Conservation (phyloP, 1,140 invertebrate species). For the Cydia strobilella region DNA sequence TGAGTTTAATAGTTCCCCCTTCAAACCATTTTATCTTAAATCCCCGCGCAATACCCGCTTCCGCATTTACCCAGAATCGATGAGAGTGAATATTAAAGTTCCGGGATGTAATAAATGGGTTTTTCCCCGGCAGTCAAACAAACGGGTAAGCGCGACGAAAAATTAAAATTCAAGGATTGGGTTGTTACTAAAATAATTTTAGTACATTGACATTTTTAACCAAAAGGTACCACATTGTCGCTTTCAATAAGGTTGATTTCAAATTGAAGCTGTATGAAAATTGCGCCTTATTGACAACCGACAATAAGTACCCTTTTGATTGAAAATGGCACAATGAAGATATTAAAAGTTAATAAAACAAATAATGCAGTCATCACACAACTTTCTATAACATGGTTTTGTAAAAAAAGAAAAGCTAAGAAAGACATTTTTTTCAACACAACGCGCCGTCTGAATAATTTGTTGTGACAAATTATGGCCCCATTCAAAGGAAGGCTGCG, state of each 20-base stretch:
- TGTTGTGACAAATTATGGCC: slow-evolving; percentile 55
- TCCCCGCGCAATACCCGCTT: slow-evolving; percentile 15
- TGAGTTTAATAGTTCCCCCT: slow-evolving; percentile 32
- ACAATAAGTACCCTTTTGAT: too few relatives aligned
- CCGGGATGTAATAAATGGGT: slow-evolving; percentile 7
- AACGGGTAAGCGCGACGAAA: neutral
- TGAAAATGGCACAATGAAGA: too few relatives aligned
- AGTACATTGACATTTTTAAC: too few relatives aligned
- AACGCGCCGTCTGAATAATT: slow-evolving; percentile 53
- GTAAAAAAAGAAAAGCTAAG: slow-evolving; percentile 34
- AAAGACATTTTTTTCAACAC: slow-evolving; percentile 50
- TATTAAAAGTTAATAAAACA: neutral
- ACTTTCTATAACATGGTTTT: slow-evolving; percentile 9
- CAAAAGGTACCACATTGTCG: too few relatives aligned
- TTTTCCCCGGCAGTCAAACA: neutral
- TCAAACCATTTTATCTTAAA: slow-evolving; percentile 31
- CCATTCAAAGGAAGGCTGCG: slow-evolving; percentile 53
- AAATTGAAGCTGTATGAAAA: too few relatives aligned
- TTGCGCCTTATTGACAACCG: too few relatives aligned
- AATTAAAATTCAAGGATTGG: slow-evolving; percentile 16
- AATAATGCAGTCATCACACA: neutral
- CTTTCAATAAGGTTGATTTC: too few relatives aligned
- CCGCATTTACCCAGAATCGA: slow-evolving; percentile 13
- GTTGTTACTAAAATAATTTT: too few relatives aligned
- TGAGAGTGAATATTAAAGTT: slow-evolving; percentile 19